A percentile compares a stretch with the other conserved stretches of the same genome.
Evolutionary conservation across 2,113 vertebrate genomes (phyloP).

Genomic region (Mustelus asterias): DNA sequence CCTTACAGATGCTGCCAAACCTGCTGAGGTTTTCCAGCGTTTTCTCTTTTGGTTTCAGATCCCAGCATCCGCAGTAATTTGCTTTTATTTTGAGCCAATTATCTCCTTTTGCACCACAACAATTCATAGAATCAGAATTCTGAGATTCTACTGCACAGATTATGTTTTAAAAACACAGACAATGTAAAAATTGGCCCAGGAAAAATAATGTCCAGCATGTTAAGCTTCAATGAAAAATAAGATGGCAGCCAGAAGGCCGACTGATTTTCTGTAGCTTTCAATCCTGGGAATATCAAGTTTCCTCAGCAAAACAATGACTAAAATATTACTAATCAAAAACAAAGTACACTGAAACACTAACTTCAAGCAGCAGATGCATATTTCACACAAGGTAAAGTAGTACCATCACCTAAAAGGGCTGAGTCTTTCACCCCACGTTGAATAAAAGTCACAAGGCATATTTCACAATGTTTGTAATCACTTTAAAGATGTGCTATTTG

Average conservation of each 20-base stretch:
- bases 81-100: too few relatives aligned
- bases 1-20: too few relatives aligned
- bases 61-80: too few relatives aligned
- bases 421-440: neutral
- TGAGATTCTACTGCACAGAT: neutral
- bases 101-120: too few relatives aligned
- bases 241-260: neutral
- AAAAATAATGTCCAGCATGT: neutral
- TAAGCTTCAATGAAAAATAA: neutral
- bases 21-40: too few relatives aligned
- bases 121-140: too few relatives aligned
- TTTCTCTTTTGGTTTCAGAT: too few relatives aligned
- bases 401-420: neutral
- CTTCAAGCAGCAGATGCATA: neutral
- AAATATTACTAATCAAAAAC: neutral
- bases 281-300: neutral
- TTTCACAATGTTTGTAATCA: neutral
- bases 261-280: neutral
- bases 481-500: neutral
- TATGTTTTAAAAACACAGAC: neutral
- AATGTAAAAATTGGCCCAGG: neutral
- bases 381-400: neutral
- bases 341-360: neutral
- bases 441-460: neutral
- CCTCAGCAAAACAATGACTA: neutral